phyloP scores from a whole-genome alignment of 2,113 vertebrate species.

The Piaya cayana region DNA sequence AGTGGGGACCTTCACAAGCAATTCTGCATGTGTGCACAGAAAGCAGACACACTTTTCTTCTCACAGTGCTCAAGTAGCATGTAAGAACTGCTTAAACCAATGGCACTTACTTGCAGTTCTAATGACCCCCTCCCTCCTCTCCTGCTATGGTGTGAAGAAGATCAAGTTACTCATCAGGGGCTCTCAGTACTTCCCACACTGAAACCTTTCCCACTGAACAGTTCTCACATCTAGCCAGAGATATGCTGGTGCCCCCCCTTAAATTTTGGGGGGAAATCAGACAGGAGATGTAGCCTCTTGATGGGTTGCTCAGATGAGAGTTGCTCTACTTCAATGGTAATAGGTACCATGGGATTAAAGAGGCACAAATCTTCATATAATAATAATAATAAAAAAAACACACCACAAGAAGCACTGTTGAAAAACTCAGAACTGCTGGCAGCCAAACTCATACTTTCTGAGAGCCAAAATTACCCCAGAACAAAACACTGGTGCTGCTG shows the following conservation, averaged over 20 bases:
- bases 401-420: not conserved
- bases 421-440: not conserved
- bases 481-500: not conserved
- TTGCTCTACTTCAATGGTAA: not conserved
- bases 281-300: not conserved
- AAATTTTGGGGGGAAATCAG: not conserved
- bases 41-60: slow-evolving; percentile 3
- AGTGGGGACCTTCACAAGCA: not conserved
- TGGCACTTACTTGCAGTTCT: not conserved
- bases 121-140: not conserved
- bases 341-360: not conserved
- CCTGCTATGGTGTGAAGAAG: not conserved
- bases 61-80: slow-evolving; percentile 30
- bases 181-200: not conserved
- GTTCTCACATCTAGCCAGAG: not conserved
- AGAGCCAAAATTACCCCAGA: not conserved
- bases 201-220: not conserved
- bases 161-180: not conserved
- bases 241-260: not conserved
- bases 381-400: too few species aligned
- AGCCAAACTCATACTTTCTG: not conserved
- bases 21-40: not conserved
- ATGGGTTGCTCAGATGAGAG: not conserved
- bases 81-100: not conserved
- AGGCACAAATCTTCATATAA: not conserved